These are phyloP conservation scores for Alca torda DNA, from an alignment of 2,797 vertebrate genomes.

Conservation along the genomic window DNA sequence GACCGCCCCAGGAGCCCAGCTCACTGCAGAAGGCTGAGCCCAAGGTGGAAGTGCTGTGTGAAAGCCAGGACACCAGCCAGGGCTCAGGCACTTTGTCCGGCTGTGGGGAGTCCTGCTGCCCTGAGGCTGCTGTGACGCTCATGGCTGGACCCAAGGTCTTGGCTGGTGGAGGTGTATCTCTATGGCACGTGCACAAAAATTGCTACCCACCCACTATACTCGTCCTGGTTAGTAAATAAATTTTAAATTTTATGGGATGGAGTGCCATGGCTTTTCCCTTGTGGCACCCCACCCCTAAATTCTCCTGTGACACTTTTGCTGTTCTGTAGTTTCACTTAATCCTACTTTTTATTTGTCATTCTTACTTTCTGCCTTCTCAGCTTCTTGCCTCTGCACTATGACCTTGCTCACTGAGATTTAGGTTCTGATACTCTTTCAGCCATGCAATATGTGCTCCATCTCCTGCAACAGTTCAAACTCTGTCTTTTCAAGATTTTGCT, in stretches of 20 bases:
- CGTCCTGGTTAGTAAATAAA: not conserved
- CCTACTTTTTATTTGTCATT: not conserved
- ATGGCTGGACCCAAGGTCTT: rapidly evolving
- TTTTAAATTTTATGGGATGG: not conserved
- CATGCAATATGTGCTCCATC: not conserved
- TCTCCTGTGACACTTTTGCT: not conserved
- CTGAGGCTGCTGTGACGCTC: rapidly evolving
- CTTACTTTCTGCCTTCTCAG: not conserved
- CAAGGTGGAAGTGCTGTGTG: not conserved
- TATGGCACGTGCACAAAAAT: not conserved
- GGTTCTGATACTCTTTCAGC: not conserved
- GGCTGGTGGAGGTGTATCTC: rapidly evolving
- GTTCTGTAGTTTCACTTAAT: not conserved
- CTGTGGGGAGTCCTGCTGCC: not conserved
- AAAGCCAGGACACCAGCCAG: not conserved
- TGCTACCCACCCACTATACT: not conserved
- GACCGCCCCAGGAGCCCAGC: not conserved
- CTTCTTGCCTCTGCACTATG: not conserved
- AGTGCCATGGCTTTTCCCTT: not conserved
- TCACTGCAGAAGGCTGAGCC: not conserved
- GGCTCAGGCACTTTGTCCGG: too few species aligned
- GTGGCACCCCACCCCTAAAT: not conserved
- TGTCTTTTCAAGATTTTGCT: not conserved
- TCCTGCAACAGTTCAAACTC: not conserved
- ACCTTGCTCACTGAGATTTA: not conserved